These are phyloP conservation scores for Aspidiotus rigidus DNA, from an alignment of 2,888 invertebrate species.

Conservation along the genomic window DNA sequence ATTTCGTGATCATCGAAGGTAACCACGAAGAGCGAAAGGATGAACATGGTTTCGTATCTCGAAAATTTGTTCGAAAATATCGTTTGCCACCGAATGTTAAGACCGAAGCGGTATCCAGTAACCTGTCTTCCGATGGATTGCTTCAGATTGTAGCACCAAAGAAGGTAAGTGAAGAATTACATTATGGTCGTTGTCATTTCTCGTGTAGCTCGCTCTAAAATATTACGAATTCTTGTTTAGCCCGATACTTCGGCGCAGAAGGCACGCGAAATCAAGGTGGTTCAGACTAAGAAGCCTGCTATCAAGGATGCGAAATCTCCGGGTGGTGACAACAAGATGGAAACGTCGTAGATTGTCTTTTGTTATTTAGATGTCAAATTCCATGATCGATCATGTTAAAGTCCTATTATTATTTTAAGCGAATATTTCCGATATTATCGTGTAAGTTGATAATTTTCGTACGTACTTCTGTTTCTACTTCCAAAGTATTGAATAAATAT, in stretches of 20 bases:
- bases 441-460: too few species aligned
- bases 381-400: too few species aligned
- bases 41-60: conserved; percentile 44
- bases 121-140: conserved; percentile 43
- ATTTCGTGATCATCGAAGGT: conserved; percentile 43
- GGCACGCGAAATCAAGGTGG: conserved; percentile 36
- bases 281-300: conserved; percentile 38
- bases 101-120: conserved; percentile 41
- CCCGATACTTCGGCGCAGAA: neutral
- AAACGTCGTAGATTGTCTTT: conserved; percentile 2
- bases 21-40: conserved; percentile 45
- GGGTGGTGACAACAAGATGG: conserved; percentile 15
- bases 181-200: too few species aligned
- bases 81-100: conserved; percentile 44
- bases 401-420: too few species aligned
- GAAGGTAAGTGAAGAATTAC: conserved; percentile 14
- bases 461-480: too few species aligned
- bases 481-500: too few species aligned
- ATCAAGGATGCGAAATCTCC: conserved; percentile 27
- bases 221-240: too few species aligned
- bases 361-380: too few species aligned
- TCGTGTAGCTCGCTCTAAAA: too few species aligned
- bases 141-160: conserved; percentile 40
- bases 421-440: too few species aligned
- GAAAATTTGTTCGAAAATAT: conserved; percentile 45